These are phyloP conservation scores for Sarcophaga peregrina DNA, from an alignment of 1,140 invertebrate species.

Conservation along the genomic window DNA sequence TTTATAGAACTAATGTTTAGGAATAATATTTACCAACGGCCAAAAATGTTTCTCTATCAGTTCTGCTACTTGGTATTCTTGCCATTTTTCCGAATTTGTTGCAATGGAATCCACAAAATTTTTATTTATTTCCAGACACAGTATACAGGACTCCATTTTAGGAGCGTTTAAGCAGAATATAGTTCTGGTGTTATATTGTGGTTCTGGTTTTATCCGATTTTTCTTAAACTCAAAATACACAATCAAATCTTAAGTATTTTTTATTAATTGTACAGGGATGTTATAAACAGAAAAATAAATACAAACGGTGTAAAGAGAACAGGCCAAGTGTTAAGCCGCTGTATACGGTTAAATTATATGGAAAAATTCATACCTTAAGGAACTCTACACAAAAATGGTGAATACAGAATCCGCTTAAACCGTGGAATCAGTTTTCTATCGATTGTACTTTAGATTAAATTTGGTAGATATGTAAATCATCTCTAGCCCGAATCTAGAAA, in stretches of 20 bases:
- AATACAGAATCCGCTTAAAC: neutral
- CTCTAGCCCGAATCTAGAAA: neutral
- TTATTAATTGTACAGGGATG: too few species aligned
- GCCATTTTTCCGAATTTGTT: neutral
- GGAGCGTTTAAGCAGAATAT: too few species aligned
- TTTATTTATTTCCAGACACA: slow-evolving; percentile 8
- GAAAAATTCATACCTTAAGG: neutral
- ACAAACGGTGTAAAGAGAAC: too few species aligned
- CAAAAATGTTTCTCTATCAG: slow-evolving; percentile 29
- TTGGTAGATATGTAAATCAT: neutral
- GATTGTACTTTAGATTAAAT: neutral
- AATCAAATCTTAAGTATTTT: too few species aligned
- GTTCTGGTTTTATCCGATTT: too few species aligned
- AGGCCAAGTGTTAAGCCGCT: neutral
- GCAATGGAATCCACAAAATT: neutral
- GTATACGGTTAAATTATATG: too few species aligned
- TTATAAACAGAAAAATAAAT: too few species aligned
- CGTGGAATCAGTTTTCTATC: neutral
- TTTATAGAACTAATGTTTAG: too few species aligned
- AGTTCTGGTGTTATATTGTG: too few species aligned
- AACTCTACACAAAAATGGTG: neutral
- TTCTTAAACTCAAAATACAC: too few species aligned
- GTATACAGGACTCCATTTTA: neutral
- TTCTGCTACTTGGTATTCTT: neutral
- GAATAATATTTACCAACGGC: neutral